Conservation (phyloP, 2,888 invertebrate species). For the Scrobipalpa costella region DNA sequence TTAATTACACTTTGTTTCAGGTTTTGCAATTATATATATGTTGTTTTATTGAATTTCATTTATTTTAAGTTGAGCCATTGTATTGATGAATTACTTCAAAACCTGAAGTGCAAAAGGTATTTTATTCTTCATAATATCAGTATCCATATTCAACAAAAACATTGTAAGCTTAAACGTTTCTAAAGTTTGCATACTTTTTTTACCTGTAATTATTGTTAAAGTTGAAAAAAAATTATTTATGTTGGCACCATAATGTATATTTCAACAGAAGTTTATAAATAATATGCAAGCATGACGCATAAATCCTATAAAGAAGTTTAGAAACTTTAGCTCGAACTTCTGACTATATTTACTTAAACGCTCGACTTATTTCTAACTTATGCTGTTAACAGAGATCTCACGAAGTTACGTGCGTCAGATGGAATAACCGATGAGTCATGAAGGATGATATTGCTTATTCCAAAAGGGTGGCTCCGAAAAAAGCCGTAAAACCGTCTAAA, state of each 20-base stretch:
- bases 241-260: too few relatives aligned
- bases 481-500: slow-evolving; percentile 19
- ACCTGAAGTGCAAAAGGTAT: too few relatives aligned
- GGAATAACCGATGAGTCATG: slow-evolving; percentile 23
- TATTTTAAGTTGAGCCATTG: too few relatives aligned
- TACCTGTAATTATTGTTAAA: too few relatives aligned
- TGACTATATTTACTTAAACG: slow-evolving; percentile 1
- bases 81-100: too few relatives aligned
- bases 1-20: slow-evolving; percentile 34
- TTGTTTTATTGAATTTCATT: too few relatives aligned
- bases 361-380: slow-evolving; percentile 17
- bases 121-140: too few relatives aligned
- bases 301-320: not conserved
- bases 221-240: too few relatives aligned
- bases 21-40: not conserved
- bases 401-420: slow-evolving; percentile 18
- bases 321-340: not conserved
- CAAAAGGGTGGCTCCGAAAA: slow-evolving; percentile 16
- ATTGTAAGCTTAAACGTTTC: too few relatives aligned
- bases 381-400: slow-evolving; percentile 18
- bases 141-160: too few relatives aligned
- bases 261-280: not conserved
- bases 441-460: slow-evolving; percentile 12
- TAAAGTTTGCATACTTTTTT: too few relatives aligned
- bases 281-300: not conserved